Base-by-base conservation (phyloP, 2,113 vertebrate genomes). In the Deroptyus accipitrinus region DNA sequence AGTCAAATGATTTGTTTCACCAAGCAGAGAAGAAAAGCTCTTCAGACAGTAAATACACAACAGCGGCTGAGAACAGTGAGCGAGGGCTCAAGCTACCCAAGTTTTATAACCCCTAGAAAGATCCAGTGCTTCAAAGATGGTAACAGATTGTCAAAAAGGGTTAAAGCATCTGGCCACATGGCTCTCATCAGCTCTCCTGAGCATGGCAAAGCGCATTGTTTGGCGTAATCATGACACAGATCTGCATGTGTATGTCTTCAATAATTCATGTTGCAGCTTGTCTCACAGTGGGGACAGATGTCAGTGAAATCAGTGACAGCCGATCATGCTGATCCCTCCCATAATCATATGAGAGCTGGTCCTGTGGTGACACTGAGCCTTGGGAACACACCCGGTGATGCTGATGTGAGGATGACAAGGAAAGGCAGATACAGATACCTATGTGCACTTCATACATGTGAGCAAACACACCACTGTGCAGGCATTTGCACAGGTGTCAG, bases 241-340 rank as follows among this genome's bases (percentile, higher is more conserved):
- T 98, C 97, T 95, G 96, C 97, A 97, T 97, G 97, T 97, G 95
- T 98, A 97, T 51, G 96, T 96, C 98, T 98, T 98, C 97, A 98
- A 96, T 98, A 98, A 98, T 98, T 98, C 98, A 98, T 94, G 98
- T 94, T 98, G 98, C 98, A 98, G 98, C 98, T 98, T 98, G 98
- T 98, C 97, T 98, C 98, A 83, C 98, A 98, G 98, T 98, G 94
- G 96, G 98, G 98, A 99, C 99, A 99, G 99, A 99, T 99, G 99
- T 98, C 99, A 98, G 97, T 83, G 94, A 98, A 99, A 98, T 98
- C 98, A 98, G 97, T 94, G 98, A 99, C 98, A 99, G 98, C 98
- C 98, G 98, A 99, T 98, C 98, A 96, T 35, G 96, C 98, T 99
- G 98, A 99, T 99, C 98, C 97, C 96, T 97, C 97, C 94, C 92